Conservation (phyloP, 2,797 vertebrate species). For the Artibeus lituratus region DNA sequence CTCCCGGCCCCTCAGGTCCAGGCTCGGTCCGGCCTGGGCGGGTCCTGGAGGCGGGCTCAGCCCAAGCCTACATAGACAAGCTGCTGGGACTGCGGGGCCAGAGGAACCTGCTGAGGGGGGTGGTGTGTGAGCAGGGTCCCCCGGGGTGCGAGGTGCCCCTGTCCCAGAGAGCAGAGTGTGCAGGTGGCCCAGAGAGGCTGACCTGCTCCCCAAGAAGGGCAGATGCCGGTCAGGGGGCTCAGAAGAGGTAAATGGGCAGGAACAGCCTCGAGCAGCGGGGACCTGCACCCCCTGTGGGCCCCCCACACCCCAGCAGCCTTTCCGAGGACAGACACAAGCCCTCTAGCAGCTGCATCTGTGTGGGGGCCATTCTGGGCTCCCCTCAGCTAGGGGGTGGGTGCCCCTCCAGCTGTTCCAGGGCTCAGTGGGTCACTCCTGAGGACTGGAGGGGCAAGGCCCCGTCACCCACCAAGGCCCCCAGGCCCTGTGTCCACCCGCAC, state of each 20-base stretch:
- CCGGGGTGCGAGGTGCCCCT: constrained; percentile 29
- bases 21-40: constrained; percentile 68
- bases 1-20: background rate
- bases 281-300: constrained; percentile 14
- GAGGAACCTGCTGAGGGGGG: constrained; percentile 67
- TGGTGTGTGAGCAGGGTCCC: constrained; percentile 22
- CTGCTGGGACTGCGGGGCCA: constrained; percentile 85
- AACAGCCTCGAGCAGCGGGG: constrained; percentile 62
- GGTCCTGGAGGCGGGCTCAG: constrained; percentile 75
- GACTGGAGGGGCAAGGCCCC: background rate
- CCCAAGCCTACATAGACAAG: constrained; percentile 88
- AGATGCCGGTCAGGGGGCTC: constrained; percentile 42
- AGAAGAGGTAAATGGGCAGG: constrained; percentile 12
- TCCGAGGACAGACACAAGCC: constrained; percentile 51
- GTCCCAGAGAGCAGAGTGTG: constrained; percentile 65
- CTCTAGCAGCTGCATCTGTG: constrained; percentile 55
- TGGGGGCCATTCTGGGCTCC: constrained; percentile 60
- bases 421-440: background rate
- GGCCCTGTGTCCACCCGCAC: constrained; percentile 86
- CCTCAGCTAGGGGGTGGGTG: constrained; percentile 48
- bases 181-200: constrained; percentile 65
- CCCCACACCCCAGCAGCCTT: constrained; percentile 68
- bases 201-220: constrained; percentile 38
- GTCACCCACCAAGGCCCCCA: background rate
- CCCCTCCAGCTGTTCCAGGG: constrained; percentile 45